Evolutionary conservation across 2,113 vertebrate genomes (phyloP).

Genomic region (Aldabrachelys gigantea): DNA sequence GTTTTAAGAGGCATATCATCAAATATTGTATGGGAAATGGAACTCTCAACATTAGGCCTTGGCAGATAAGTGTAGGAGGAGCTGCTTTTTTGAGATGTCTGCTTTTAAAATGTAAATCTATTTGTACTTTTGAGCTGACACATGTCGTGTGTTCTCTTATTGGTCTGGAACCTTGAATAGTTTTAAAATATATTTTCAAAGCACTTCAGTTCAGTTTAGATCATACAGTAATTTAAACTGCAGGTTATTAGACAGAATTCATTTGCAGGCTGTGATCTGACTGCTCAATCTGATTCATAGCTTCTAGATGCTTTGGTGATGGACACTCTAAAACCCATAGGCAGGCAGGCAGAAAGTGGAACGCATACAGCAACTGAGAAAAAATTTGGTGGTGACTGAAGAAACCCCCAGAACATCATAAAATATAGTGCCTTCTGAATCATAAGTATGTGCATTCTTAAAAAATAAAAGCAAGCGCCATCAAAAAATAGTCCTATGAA

Average conservation of each 20-base stretch:
- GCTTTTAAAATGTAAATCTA: background rate
- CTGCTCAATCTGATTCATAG: background rate
- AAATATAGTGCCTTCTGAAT: slow-evolving; percentile 14
- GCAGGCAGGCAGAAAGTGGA: slow-evolving; percentile 15
- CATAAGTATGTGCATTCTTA: background rate
- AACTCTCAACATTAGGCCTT: background rate
- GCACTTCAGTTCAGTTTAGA: background rate
- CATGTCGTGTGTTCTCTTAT: background rate
- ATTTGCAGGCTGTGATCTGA: background rate
- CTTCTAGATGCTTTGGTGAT: background rate
- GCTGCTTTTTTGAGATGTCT: background rate
- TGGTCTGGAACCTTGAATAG: slow-evolving; percentile 22
- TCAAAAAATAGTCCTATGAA: slow-evolving; percentile 17
- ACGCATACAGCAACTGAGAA: background rate
- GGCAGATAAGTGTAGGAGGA: background rate
- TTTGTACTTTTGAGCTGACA: slow-evolving; percentile 1
- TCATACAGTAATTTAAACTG: background rate
- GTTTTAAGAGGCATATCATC: background rate
- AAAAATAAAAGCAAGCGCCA: background rate
- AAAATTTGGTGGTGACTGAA: background rate
- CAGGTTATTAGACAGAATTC: slow-evolving; percentile 19
- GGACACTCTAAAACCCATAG: background rate
- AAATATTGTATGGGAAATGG: background rate
- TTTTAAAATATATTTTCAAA: background rate
- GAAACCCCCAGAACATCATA: background rate